Percentiles rank a stretch among this genome's conserved stretches.
These are phyloP conservation scores for Psylliodes chrysocephalus DNA, from an alignment of 2,888 invertebrate species.

Conservation along the genomic window DNA sequence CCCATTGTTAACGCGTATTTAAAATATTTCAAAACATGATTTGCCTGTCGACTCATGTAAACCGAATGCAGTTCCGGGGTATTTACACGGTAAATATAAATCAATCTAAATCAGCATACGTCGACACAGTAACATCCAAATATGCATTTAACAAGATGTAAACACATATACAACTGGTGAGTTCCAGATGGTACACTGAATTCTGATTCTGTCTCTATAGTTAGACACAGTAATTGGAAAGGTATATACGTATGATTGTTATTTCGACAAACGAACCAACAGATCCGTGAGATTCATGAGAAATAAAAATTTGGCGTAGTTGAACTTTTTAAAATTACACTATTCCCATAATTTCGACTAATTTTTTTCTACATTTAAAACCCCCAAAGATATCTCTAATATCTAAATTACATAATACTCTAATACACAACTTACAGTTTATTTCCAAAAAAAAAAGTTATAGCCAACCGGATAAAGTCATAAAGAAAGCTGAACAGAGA, in stretches of 20 bases:
- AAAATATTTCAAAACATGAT: neutral
- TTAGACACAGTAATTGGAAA: neutral
- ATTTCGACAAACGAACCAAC: neutral
- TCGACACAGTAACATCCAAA: conserved; percentile 3
- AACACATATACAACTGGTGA: conserved; percentile 3
- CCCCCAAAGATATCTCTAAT: no score
- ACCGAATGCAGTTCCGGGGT: neutral
- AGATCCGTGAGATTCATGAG: no score
- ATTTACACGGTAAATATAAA: neutral
- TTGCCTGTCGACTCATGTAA: neutral
- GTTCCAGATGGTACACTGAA: conserved; percentile 3
- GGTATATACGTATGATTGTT: neutral
- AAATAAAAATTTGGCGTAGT: no score
- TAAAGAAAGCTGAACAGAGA: no score
- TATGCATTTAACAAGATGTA: conserved; percentile 9
- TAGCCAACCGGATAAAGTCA: no score
- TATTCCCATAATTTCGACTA: no score
- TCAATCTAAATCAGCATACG: conserved; percentile 6
- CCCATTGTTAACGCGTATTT: no score
- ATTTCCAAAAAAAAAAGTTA: no score
- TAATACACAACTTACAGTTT: no score
- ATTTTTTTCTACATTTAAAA: no score
- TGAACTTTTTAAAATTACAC: no score
- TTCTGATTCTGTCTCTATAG: conserved; percentile 1
- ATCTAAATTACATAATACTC: no score